Evolutionary conservation across 2,113 vertebrate genomes (phyloP), one percentile per base, ranked within the genome.

Genomic region (Myrmecophaga tridactyla): DNA sequence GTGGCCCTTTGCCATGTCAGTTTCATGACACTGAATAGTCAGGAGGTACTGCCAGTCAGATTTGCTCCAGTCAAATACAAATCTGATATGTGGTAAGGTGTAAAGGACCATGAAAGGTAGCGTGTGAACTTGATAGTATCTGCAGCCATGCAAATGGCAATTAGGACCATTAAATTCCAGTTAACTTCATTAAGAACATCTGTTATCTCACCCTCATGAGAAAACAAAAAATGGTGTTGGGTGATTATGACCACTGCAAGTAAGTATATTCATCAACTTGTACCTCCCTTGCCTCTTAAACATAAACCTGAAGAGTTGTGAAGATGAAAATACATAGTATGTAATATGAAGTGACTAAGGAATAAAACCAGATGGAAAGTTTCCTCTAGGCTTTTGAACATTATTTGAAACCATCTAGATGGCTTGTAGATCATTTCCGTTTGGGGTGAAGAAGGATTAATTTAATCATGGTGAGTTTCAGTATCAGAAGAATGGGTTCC

Each of bases 161-260:
- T 98, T 98, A 98, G 97, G 97, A 98, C 96, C 97, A 96, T 98
- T 98, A 98, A 98, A 98, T 98, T 98, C 97, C 92, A 97, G 94
- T 97, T 98, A 98, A 98, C 98, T 98, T 98, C 96, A 98, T 98
- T 98, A 98, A 97, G 94, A 98, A 96, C 94, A 65, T 97, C 96
- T 98, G 97, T 97, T 97, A 87, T 97, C 94, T 95, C 87, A 90
- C 56, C 43, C 62, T 39, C 83, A 90, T 90, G 91, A 86, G 89
- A 94, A 90, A 89, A 80, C 36, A 41, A 65, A 94, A 96, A 56
- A 96, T 96, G 96, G 96, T 65, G 29, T 97, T 78, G 60, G 94
- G 82, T 63, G 94, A 98, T 97, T 97, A 96, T 97, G 97, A 96
- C 94, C 94, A 96, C 80, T 97, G 94, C 97, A 97, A 97, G n/a